Evolutionary conservation across 2,797 vertebrate species (phyloP).

Genomic region (Serranus cabrilla): DNA sequence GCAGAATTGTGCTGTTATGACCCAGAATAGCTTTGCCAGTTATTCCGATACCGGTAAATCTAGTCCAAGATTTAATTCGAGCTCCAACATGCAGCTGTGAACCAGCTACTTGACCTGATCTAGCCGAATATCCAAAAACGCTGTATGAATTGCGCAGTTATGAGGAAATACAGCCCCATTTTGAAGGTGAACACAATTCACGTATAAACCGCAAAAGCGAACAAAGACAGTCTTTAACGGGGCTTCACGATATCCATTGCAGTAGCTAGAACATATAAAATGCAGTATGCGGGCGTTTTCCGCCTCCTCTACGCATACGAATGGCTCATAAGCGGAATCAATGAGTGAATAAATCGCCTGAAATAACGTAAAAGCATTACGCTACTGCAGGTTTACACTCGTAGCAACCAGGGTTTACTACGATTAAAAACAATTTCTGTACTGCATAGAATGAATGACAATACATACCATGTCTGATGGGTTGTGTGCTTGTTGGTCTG

Average conservation of each 20-base stretch:
- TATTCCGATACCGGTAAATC: conserved; percentile 31
- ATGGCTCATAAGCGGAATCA: conserved; percentile 31
- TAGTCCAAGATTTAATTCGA: conserved; percentile 54
- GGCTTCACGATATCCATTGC: background rate
- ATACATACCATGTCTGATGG: conserved; percentile 86
- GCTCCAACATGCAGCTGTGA: conserved; percentile 26
- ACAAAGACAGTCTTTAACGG: fast-evolving
- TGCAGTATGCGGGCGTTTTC: conserved; percentile 66
- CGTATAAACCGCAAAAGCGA: background rate
- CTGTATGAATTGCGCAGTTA: conserved; percentile 81
- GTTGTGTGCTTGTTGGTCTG: conserved; percentile 77
- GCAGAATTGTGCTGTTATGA: conserved; percentile 61
- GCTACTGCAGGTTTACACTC: background rate
- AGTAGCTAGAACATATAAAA: background rate
- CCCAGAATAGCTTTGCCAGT: conserved; percentile 48
- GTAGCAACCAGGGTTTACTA: fast-evolving
- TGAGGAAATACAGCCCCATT: conserved; percentile 39
- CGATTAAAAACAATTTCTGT: conserved; percentile 4
- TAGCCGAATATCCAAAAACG: conserved; percentile 27
- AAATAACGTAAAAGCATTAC: background rate
- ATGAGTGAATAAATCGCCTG: conserved; percentile 20
- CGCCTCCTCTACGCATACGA: conserved; percentile 19
- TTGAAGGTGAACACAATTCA: conserved; percentile 16
- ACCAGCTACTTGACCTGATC: conserved; percentile 46
- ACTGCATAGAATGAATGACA: conserved; percentile 58